phyloP scores from a whole-genome alignment of 1,140 invertebrate genomes.

The Mesaphorura yosii region DNA sequence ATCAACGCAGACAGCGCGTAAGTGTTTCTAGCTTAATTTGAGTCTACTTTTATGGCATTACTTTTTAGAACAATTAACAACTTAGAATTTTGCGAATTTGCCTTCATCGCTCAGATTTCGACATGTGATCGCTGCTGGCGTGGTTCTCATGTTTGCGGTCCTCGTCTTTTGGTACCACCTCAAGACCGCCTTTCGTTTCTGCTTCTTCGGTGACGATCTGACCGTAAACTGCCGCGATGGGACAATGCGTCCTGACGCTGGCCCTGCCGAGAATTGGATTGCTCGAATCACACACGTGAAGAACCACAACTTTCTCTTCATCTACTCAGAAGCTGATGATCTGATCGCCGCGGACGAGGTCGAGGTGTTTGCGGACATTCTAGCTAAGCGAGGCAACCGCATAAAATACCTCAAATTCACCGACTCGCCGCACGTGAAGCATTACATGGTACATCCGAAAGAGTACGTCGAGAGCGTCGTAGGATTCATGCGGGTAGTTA shows the following conservation, averaged over 20 bases:
- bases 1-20: constrained; percentile 39
- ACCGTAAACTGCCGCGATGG: not conserved
- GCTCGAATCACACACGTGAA: constrained; percentile 41
- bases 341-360: constrained; percentile 39
- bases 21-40: too few species aligned
- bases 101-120: constrained; percentile 10
- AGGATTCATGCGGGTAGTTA: constrained; percentile 9
- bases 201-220: constrained; percentile 7
- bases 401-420: constrained; percentile 17
- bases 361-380: constrained; percentile 36
- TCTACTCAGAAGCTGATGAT: constrained; percentile 59
- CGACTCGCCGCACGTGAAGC: constrained; percentile 20
- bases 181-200: constrained; percentile 6
- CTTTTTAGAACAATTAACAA: not conserved
- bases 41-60: constrained; percentile 25
- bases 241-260: constrained; percentile 30
- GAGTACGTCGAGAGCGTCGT: constrained; percentile 13
- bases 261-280: constrained; percentile 33
- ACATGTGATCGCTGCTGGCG: constrained; percentile 3
- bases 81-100: constrained; percentile 2
- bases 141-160: constrained; percentile 18
- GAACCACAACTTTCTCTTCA: constrained; percentile 51
- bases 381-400: constrained; percentile 22
- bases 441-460: constrained; percentile 23
- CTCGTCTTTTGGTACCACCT: constrained; percentile 26